Conservation (phyloP, 2,888 invertebrate species). For the Coelopa pilipes region DNA sequence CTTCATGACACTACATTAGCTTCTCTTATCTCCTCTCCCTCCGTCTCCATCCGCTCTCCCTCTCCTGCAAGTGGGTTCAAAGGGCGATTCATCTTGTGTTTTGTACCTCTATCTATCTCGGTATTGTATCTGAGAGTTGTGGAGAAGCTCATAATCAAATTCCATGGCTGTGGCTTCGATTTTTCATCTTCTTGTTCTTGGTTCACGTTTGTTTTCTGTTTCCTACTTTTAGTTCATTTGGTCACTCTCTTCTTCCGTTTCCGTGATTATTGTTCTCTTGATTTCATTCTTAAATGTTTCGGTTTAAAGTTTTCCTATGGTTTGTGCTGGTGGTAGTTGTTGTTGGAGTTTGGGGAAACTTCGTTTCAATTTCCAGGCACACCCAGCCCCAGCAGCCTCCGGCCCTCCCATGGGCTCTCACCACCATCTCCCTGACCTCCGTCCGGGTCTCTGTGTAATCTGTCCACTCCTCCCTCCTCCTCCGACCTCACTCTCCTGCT, state of each 20-base stretch:
- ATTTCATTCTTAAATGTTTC: neutral
- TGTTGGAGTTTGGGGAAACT: neutral
- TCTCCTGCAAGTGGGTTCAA: no score
- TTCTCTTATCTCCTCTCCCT: no score
- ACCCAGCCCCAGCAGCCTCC: neutral
- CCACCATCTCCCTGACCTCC: slow-evolving; percentile 1
- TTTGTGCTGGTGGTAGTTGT: neutral
- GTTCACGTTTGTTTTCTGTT: no score
- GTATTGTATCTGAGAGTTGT: no score
- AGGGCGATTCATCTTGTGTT: no score
- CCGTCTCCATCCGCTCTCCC: no score
- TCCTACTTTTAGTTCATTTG: neutral
- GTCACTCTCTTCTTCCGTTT: neutral
- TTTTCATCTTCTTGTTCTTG: no score
- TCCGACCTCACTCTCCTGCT: no score
- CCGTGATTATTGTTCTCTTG: neutral
- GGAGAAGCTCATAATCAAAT: no score
- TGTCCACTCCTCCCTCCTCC: neutral
- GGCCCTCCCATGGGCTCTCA: neutral
- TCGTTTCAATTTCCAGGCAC: neutral
- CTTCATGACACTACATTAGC: no score
- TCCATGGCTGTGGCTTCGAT: no score
- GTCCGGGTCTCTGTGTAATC: neutral
- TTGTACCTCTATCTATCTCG: no score
- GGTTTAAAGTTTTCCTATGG: neutral